Evolutionary conservation across 1,140 invertebrate species (phyloP), one percentile per base, ranked within the genome.

Genomic region (Anoplophora glabripennis): DNA sequence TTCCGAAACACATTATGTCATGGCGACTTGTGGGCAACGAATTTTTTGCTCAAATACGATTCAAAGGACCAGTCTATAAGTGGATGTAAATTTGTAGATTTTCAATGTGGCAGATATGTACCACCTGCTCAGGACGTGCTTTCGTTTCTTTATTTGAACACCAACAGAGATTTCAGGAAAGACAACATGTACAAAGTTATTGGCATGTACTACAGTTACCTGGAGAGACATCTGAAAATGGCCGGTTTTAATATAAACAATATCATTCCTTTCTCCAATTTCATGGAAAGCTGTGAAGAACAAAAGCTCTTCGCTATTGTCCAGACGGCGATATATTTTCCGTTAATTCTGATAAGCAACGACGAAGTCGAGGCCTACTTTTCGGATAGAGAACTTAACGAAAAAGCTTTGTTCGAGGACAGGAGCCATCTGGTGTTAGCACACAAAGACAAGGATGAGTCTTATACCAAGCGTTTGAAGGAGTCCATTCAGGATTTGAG

Each of bases 41-140:
- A 79, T 62, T 67, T 79, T 4, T 70, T 79, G 66, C 74, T 79
- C 36, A 73, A 75, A 66, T 54, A 70, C 59, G 55, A 63, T 34
- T 11, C 4, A 10, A 69, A 77, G 1, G 65, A 66, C 15, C 63
- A 64, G 0, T 44, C 54, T 7, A 73, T 76, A 0, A 63, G 57
- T 0, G 72, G 75, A 18, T 76, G 76, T 18, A 56, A 77, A 44
- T 55, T 80, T 0, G 61, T 80, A 18, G 78, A 80, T 67, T 80
- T 71, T 57, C 77, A 80, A 60, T 75, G 73, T 48, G 47, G 72
- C 1, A 66, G 77, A 9, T 79, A 78, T 57, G 72, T 57, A 2
- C 77, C 78, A 9, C 79, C 78, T 0, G 72, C 76, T 1, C 77
- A 79, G 36, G 79, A 80, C 56, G 36, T 80, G 1, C 73, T 78